A percentile compares a stretch with the other conserved stretches of the same genome.
phyloP scores from a whole-genome alignment of 1,140 invertebrate species.

The Stratiolaelaps scimitus region DNA sequence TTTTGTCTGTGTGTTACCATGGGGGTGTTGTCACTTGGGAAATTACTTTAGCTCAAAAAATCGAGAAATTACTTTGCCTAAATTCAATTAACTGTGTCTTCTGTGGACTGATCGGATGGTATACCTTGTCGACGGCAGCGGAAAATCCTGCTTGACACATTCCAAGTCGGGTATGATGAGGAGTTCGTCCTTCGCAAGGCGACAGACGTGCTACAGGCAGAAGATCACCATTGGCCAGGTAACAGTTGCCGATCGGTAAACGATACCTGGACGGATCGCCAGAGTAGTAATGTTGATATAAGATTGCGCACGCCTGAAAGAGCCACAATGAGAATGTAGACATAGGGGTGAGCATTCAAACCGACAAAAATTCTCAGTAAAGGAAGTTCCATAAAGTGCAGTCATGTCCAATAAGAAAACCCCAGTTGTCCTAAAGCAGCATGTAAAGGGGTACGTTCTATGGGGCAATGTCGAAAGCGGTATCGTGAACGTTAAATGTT shows the following conservation, averaged over 20 bases:
- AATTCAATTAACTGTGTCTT: background rate
- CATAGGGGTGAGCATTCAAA: too few species aligned
- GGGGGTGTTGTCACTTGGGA: background rate
- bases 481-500: too few species aligned
- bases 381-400: too few species aligned
- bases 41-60: background rate
- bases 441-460: too few species aligned
- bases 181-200: slow-evolving; percentile 16
- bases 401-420: too few species aligned
- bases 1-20: background rate
- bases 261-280: background rate
- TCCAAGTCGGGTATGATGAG: background rate
- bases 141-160: slow-evolving; percentile 24
- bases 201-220: background rate
- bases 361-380: too few species aligned
- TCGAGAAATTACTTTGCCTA: background rate
- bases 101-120: background rate
- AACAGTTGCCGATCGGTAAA: slow-evolving; percentile 22
- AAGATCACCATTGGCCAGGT: background rate
- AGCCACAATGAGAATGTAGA: background rate
- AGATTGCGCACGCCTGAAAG: slow-evolving; percentile 23
- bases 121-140: slow-evolving; percentile 20
- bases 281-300: slow-evolving; percentile 6
- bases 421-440: too few species aligned
- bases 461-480: too few species aligned